Base-by-base conservation (phyloP, 1,140 invertebrate genomes). In the Nomia melanderi region DNA sequence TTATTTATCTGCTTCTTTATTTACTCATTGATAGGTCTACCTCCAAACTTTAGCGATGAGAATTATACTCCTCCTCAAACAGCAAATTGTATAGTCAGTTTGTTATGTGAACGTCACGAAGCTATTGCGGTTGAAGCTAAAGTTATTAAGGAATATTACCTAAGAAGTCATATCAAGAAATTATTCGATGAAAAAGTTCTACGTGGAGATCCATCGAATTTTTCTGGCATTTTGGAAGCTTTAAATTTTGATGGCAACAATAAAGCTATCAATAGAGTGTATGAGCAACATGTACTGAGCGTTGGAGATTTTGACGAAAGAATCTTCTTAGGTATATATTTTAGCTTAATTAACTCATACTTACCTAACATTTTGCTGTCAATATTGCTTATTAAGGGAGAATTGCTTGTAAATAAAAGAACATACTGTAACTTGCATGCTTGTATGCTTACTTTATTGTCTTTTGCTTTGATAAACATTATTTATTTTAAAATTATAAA, bases 251-350 rank as follows among this genome's bases (percentile, higher is more conserved):
- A 98, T 83, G 89, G 92, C 5, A 98, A 96, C 92, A 95, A 95
- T 3, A 98, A 97, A 93, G 95, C 95, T 75, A 93, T 99, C 54
- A 97, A 97, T 81, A 97, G 95, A 90, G 92, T 95, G 31, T 99
- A 99, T 89, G 98, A 99, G 90, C 96, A 96, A 78, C 97, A 97
- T 91, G 96, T 99, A 47, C 91, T 99, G 17, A 98, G 95, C 89
- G 95, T 96, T 66, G 98, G 98, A 6, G 98, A 99, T 93, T 98
- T 99, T 92, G 98, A 99, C 89, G 98, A 99, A 92, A 94, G 98
- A 88, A 97, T 99, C 88, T 98, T 99, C 93, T 93, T 97, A 91
- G 95, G 96, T 96, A 93, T 93, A 92, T 59, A 59, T 56, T 81
- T 76, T 25, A n/a, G n/a, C 33, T 76, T 71, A 56, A 57, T 54